Conservation (phyloP, 2,113 vertebrate species). For the Lonchura striata region DNA sequence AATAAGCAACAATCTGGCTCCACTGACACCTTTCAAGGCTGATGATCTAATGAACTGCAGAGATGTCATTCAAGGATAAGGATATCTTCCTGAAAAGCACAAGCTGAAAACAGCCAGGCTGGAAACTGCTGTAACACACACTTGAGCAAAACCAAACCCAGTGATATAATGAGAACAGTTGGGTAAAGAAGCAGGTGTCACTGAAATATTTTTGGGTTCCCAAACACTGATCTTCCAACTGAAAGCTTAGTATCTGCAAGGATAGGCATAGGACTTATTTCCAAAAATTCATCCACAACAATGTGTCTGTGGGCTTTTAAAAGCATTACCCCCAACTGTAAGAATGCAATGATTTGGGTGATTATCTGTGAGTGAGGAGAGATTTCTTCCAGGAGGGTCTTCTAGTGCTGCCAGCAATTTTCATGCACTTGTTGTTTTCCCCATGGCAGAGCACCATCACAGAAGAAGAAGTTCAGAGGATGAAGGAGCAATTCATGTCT, state of each 20-base stretch:
- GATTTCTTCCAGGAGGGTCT: not conserved
- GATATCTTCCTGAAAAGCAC: not conserved
- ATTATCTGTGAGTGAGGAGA: not conserved
- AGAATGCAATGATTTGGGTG: not conserved
- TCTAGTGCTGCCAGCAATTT: not conserved
- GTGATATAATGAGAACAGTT: not conserved
- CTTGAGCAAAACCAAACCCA: not conserved
- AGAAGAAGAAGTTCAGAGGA: constrained; percentile 76
- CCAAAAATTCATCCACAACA: not conserved
- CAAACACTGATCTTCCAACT: not conserved
- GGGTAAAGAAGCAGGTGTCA: not conserved
- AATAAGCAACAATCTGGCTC: not conserved
- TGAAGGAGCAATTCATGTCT: constrained; percentile 86
- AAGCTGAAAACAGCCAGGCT: not conserved
- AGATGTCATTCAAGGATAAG: not conserved
- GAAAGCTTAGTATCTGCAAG: not conserved
- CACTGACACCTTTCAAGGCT: not conserved
- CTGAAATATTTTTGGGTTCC: not conserved
- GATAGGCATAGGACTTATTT: not conserved
- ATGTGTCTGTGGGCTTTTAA: not conserved
- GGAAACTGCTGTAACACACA: not conserved
- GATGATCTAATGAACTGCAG: not conserved
- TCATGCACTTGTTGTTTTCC: not conserved
- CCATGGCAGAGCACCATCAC: constrained; percentile 75
- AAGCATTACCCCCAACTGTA: rapidly evolving